Evolutionary conservation across 1,140 invertebrate genomes (phyloP), one percentile per base, ranked within the genome.

Genomic region (Pissodes strobi): DNA sequence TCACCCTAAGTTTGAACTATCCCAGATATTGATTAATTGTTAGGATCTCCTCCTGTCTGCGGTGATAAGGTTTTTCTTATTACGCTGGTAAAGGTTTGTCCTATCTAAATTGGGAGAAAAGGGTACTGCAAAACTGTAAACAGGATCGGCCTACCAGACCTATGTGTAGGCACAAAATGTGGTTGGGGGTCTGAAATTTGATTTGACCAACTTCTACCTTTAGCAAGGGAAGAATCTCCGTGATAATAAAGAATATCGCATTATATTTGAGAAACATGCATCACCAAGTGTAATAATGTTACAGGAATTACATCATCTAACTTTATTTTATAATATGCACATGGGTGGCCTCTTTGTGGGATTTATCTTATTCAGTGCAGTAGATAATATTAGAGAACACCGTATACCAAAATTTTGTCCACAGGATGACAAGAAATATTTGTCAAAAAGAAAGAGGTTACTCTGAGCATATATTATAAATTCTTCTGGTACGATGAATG

Each of bases 221-320:
- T 74, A 74, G 49, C 71, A 75, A 65, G 69, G 68, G 12, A 70
- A 67, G 62, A 70, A 64, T 45, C 49, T 61, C 15, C 58, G 53
- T 12, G 27, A 19, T 27, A 53, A 64, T 46, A 17, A 22, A 39
- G 41, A 64, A 19, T 67, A 72, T 64, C n/a, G n/a, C n/a, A 49
- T 72, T 56, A 15, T 41, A 52, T 70, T 72, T 69, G 61, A 60
- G 9, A 72, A 70, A 69, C 21, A 39, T 13, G 27, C 66, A 21
- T 68, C 68, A 12, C 64, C 66, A n/a, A 27, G 69, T 12, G 13
- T 69, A 30, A 18, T 59, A n/a, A 66, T 71, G 64, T 56, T 72
- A 18, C 48, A 67, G 21, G 57, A 66, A 19, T 46, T 69, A 17
- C 18, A 18, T 1, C 21, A 27, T 41, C 43, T 62, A 48, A 23